Base-by-base conservation (phyloP, 2,113 vertebrate species). In the Macroglossus sobrinus region DNA sequence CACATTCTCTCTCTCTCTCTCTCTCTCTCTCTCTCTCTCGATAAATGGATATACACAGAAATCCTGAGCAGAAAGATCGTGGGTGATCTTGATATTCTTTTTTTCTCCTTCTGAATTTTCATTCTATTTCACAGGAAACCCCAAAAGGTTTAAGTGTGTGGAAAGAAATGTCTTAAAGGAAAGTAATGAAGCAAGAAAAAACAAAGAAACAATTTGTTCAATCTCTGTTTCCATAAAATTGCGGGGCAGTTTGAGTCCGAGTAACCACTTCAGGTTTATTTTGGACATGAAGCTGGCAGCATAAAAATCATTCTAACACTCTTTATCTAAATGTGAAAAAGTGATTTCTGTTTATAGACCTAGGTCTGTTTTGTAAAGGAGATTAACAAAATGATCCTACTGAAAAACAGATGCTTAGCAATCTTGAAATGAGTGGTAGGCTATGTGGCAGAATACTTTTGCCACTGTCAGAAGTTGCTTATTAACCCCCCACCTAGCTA, bases 361-460 rank as follows among this genome's bases (percentile, higher is more conserved):
- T 40, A 47, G 28, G 64, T 18, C 28, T 79, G 57, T 50, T 93
- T 89, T 89, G 84, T 47, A 64, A 95, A 89, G 80, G 14, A 97
- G n/a, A 89, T 91, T 91, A 88, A 35, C 38, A 80, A 93, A 95
- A 84, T 40, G 30, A 93, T 89, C 33, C 72, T 61, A 89, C 22
- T 57, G 64, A 93, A 59, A 97, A 95, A 80, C 85, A 97, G 92
- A 93, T 96, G 84, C 53, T 97, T 75, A 47, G 53, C 38, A 75
- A 76, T 92, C 86, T 80, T 93, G 76, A 87, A 95, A 79, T 47
- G n/a, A 95, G 68, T 26, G 21, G 63, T 8, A 64, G 43, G n/a
- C 11, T 30, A 21, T 63, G 35, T 40, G 80, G 63, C 61, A 80
- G 40, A 81, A 40, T 5, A 35, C 22, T n/a, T 63, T 80, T 84